These are phyloP conservation scores for Vulpes vulpes DNA, from an alignment of 2,113 vertebrate species.

Conservation along the genomic window DNA sequence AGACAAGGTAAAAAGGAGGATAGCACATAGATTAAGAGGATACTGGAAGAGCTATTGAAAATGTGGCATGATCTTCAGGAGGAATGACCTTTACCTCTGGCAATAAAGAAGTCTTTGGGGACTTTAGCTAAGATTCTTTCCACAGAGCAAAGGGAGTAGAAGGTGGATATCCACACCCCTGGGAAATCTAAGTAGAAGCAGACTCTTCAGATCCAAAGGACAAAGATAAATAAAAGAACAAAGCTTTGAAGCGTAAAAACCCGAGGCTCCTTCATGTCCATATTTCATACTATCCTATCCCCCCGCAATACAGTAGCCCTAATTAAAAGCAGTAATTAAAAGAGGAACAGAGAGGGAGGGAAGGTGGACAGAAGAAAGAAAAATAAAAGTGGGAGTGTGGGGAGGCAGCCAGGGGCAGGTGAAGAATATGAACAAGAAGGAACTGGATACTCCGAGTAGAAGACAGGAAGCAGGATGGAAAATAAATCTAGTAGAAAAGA, in stretches of 20 bases:
- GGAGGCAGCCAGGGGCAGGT: neutral
- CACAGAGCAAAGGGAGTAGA: neutral
- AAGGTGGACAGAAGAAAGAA: neutral
- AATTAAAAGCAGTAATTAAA: slow-evolving; percentile 34
- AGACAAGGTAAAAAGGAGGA: neutral
- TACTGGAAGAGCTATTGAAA: neutral
- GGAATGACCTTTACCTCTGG: slow-evolving; percentile 17
- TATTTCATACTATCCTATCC: neutral
- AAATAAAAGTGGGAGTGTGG: neutral
- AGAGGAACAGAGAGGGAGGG: neutral
- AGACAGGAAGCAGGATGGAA: neutral
- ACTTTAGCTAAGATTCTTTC: neutral
- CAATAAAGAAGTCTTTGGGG: neutral
- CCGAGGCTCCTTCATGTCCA: neutral
- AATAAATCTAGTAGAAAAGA: neutral
- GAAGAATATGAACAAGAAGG: neutral
- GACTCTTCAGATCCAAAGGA: slow-evolving; percentile 44
- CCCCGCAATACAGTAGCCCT: neutral
- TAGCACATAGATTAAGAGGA: neutral
- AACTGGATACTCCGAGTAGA: neutral
- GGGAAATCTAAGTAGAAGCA: slow-evolving; percentile 40
- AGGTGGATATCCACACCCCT: neutral
- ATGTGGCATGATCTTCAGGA: neutral
- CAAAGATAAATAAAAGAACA: slow-evolving; percentile 51
- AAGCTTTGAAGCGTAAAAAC: slow-evolving; percentile 22